Evolutionary conservation across 1,140 invertebrate species (phyloP).

Genomic region (Drepana arcuata): DNA sequence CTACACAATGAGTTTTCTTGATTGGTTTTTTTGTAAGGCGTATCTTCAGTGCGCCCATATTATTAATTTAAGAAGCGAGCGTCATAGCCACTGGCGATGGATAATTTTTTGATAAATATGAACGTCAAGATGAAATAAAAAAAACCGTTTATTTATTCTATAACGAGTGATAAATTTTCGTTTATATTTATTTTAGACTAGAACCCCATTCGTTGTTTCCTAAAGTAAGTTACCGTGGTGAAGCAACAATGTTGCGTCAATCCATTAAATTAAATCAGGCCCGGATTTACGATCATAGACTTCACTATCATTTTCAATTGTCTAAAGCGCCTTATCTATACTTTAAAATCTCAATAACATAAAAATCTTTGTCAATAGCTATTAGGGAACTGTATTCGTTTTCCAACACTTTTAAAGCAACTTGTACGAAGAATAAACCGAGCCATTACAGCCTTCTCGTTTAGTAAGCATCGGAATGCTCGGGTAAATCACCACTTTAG

Average conservation of each 20-base stretch:
- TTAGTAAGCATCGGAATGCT: slow-evolving; percentile 29
- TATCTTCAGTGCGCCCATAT: no score
- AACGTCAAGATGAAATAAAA: no score
- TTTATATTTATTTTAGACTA: no score
- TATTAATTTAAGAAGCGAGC: no score
- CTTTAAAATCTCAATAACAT: slow-evolving; percentile 20
- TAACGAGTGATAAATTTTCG: no score
- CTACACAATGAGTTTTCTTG: no score
- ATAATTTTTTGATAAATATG: no score
- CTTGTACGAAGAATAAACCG: slow-evolving; percentile 27
- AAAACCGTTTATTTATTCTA: no score
- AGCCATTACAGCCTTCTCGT: slow-evolving; percentile 29
- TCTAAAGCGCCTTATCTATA: slow-evolving; percentile 11
- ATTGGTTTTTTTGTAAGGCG: no score
- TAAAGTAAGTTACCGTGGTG: no score
- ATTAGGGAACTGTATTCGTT: slow-evolving; percentile 21
- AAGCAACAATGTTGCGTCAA: slow-evolving; percentile 3
- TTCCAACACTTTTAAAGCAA: slow-evolving; percentile 26
- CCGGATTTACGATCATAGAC: slow-evolving; percentile 14
- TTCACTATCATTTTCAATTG: slow-evolving; percentile 6
- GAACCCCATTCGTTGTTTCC: no score
- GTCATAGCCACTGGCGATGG: no score
- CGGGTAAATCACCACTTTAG: slow-evolving; percentile 42
- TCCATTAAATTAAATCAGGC: slow-evolving; percentile 8
- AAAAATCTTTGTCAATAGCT: slow-evolving; percentile 28